These are phyloP conservation scores for Therioaphis trifolii DNA, from an alignment of 2,888 invertebrate species.

Conservation along the genomic window DNA sequence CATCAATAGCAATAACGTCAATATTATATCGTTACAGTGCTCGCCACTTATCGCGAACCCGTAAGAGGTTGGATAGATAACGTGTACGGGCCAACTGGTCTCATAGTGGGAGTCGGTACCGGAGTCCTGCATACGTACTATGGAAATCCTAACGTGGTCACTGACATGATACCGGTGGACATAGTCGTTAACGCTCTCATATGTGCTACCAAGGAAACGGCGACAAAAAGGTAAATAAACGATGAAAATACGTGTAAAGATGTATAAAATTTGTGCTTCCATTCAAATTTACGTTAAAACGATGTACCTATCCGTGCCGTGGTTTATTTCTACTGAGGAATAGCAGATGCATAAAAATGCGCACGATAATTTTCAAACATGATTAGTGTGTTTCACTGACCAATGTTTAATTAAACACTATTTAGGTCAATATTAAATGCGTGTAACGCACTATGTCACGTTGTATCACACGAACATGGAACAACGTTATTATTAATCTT, in stretches of 20 bases:
- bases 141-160: slow-evolving; percentile 72
- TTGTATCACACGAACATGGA: no score
- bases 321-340: no score
- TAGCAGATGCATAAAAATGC: no score
- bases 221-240: slow-evolving; percentile 36
- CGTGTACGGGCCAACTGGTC: slow-evolving; percentile 76
- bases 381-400: no score
- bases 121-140: slow-evolving; percentile 77
- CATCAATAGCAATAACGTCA: not conserved
- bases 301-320: no score
- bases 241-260: not conserved
- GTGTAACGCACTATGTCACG: no score
- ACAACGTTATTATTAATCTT: no score
- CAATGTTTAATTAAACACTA: no score
- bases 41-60: slow-evolving; percentile 79
- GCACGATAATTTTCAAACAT: no score
- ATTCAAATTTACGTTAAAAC: no score
- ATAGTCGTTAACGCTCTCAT: slow-evolving; percentile 86
- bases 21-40: slow-evolving; percentile 69
- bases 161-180: slow-evolving; percentile 86
- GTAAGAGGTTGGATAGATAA: slow-evolving; percentile 90
- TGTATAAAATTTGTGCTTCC: not conserved
- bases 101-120: slow-evolving; percentile 77
- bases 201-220: slow-evolving; percentile 75
- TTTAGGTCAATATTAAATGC: no score